phyloP scores from a whole-genome alignment of 1,140 invertebrate genomes.

The Phenacoccus solenopsis region DNA sequence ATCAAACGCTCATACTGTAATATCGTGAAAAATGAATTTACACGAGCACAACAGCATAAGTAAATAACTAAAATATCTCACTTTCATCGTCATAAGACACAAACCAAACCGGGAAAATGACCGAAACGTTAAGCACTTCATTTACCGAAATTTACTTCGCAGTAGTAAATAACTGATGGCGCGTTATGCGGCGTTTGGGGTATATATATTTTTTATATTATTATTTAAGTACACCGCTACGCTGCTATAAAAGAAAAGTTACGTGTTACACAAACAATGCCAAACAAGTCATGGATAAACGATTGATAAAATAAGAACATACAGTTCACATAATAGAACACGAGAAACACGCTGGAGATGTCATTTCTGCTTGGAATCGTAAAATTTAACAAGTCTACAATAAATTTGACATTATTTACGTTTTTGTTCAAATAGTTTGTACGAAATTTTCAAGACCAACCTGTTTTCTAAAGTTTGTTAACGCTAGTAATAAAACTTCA shows the following conservation, averaged over 20 bases:
- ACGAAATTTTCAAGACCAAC: neutral
- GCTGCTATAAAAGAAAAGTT: neutral
- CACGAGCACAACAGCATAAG: no score
- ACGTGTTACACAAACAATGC: neutral
- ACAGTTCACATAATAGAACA: neutral
- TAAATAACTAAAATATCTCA: no score
- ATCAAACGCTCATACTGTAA: no score
- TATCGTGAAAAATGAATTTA: no score
- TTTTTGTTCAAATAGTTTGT: neutral
- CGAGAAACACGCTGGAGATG: neutral
- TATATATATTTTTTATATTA: no score
- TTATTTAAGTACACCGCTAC: no score
- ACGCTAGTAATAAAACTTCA: neutral
- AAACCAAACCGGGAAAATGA: no score
- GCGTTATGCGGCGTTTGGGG: no score
- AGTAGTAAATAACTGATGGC: no score
- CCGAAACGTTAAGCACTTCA: no score
- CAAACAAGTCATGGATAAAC: neutral
- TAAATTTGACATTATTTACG: neutral
- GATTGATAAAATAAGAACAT: neutral
- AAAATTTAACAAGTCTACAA: neutral
- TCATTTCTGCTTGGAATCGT: neutral
- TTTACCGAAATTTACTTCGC: no score
- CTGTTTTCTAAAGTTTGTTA: neutral
- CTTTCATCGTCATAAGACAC: no score